Evolutionary conservation across 2,888 invertebrate species (phyloP).

Genomic region (Neoascia interrupta): DNA sequence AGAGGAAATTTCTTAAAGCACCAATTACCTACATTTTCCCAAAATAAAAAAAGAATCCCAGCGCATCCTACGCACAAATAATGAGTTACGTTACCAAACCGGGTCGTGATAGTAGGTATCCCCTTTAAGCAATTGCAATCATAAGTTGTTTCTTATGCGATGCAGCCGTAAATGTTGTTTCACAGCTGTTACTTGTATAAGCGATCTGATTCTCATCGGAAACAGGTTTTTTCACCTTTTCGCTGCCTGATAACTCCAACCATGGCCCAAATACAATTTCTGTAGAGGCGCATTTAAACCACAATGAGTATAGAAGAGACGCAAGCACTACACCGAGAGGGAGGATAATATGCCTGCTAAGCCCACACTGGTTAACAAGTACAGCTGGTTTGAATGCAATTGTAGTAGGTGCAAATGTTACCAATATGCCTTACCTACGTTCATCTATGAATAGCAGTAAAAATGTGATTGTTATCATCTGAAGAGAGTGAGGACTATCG

Average conservation of each 20-base stretch:
- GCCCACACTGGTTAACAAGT: slow-evolving; percentile 38
- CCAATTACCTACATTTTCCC: slow-evolving; percentile 49
- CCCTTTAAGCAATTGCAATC: slow-evolving; percentile 39
- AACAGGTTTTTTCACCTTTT: slow-evolving; percentile 60
- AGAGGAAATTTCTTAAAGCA: too few species aligned
- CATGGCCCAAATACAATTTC: slow-evolving; percentile 60
- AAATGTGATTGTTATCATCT: slow-evolving; percentile 44
- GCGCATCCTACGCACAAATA: slow-evolving; percentile 62
- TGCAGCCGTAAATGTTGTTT: slow-evolving; percentile 26
- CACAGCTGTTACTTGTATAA: slow-evolving; percentile 42
- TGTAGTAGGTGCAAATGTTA: too few species aligned
- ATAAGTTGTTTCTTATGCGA: slow-evolving; percentile 1
- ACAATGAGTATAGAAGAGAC: too few species aligned
- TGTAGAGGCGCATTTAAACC: slow-evolving; percentile 40
- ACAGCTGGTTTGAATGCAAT: slow-evolving; percentile 24
- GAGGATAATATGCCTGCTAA: background rate
- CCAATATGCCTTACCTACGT: too few species aligned
- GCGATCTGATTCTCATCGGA: slow-evolving; percentile 39
- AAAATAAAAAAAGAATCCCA: background rate
- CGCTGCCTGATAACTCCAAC: slow-evolving; percentile 29
- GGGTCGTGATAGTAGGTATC: slow-evolving; percentile 3
- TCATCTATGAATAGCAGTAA: slow-evolving; percentile 31
- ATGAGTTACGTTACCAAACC: slow-evolving; percentile 50
- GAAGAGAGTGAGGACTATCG: background rate
- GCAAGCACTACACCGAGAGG: background rate